These are phyloP conservation scores for Trichogramma dendrolimi DNA, from an alignment of 2,888 invertebrate species.

Conservation along the genomic window DNA sequence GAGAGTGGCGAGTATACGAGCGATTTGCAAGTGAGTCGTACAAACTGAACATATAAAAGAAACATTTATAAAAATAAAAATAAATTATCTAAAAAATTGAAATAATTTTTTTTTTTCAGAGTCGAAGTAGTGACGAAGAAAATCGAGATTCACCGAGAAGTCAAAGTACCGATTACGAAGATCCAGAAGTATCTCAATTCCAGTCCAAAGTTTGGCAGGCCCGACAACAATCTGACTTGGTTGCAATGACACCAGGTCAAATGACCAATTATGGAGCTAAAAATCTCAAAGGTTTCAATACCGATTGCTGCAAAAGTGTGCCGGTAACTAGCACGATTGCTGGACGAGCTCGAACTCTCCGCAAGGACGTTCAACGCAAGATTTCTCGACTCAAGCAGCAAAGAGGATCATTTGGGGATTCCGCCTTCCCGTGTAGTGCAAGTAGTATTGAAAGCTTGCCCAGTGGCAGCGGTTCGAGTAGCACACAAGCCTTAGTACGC, in stretches of 20 bases:
- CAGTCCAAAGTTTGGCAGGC: background rate
- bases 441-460: conserved; percentile 87
- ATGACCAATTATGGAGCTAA: background rate
- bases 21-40: conserved; percentile 59
- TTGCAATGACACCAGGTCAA: background rate
- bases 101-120: conserved; percentile 42
- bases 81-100: background rate
- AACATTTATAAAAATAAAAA: background rate
- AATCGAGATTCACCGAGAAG: conserved; percentile 58
- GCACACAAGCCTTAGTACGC: conserved; percentile 81
- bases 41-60: background rate
- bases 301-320: background rate
- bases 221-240: background rate
- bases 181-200: conserved; percentile 53
- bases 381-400: conserved; percentile 69
- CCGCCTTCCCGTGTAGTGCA: conserved; percentile 76
- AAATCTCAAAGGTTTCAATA: background rate
- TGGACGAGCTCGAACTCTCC: conserved; percentile 67
- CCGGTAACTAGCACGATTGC: conserved; percentile 55
- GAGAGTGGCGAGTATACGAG: conserved; percentile 84
- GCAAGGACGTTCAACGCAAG: conserved; percentile 74
- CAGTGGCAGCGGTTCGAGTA: conserved; percentile 85
- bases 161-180: conserved; percentile 68
- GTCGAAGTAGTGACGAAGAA: conserved; percentile 58
- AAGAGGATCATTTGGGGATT: conserved; percentile 60